Conservation (phyloP, 2,113 vertebrate genomes). For the Argyrosomus japonicus region DNA sequence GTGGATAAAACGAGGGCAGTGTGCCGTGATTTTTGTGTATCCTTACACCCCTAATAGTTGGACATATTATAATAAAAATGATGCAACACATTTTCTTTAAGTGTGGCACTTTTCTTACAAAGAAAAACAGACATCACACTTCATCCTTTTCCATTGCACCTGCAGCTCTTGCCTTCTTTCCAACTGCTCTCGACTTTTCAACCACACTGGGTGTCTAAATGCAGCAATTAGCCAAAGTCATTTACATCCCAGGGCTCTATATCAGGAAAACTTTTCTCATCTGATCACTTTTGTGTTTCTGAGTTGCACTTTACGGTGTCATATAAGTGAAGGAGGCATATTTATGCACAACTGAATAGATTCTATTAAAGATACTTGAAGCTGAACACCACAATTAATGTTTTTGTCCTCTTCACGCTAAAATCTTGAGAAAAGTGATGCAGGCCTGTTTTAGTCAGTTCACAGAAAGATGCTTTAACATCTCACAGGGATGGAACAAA, state of each 20-base stretch:
- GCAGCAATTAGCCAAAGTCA: constrained; percentile 77
- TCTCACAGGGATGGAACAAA: constrained; percentile 37
- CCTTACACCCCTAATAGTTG: neutral
- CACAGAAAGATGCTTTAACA: constrained; percentile 14
- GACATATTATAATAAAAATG: neutral
- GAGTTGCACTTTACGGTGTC: constrained; percentile 62
- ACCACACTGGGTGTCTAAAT: constrained; percentile 70
- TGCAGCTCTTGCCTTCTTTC: constrained; percentile 64
- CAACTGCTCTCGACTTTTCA: constrained; percentile 46
- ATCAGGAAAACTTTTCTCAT: constrained; percentile 69
- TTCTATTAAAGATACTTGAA: constrained; percentile 14
- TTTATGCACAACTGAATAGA: constrained; percentile 31
- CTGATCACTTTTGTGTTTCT: constrained; percentile 74
- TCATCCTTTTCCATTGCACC: constrained; percentile 59
- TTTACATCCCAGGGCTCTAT: constrained; percentile 74
- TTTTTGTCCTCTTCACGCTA: constrained; percentile 3
- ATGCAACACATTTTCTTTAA: constrained; percentile 12
- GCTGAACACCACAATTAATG: neutral
- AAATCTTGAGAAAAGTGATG: neutral
- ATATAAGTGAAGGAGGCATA: constrained; percentile 47
- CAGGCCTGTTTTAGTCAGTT: constrained; percentile 23
- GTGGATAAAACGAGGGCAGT: too few relatives aligned
- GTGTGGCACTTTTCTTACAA: constrained; percentile 8
- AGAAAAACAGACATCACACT: constrained; percentile 17
- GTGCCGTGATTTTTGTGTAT: too few relatives aligned